Evolutionary conservation across 1,140 invertebrate species (phyloP), one percentile per base, ranked within the genome.

Genomic region (Ectropis grisescens): DNA sequence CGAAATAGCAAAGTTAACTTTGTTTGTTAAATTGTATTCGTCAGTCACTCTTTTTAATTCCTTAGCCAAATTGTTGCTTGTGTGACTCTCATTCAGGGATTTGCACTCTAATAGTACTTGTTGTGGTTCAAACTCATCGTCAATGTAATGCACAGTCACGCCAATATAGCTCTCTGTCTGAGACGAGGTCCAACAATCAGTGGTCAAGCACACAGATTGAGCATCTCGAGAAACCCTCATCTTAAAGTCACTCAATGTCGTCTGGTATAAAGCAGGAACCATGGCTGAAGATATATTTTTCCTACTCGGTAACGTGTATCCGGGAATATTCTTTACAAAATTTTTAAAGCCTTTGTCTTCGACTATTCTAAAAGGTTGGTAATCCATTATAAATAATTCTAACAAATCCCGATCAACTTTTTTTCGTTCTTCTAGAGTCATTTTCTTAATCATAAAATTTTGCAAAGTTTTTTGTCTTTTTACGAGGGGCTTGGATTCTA

Each of bases 41-140:
- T 40, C 37, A 14, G 24, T 29, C 13, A 33, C 28, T 30, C 19
- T 33, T 26, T 40, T 33, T 23, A 33, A 28, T 33, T 24, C 37
- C 14, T 10, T 9, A 11, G 19, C 25, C 28, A 27, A 27, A 35
- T 35, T 35, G 3, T 9, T 8, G 11, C 30, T 29, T 10, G 26
- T 33, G 10, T 40, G 37, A 19, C 15, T 40, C 13, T 29, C 37
- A 11, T 23, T 28, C 11, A 28, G 16, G 9, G n/a, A n/a, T n/a
- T n/a, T n/a, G n/a, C n/a, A n/a, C n/a, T n/a, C n/a, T n/a, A n/a
- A n/a, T n/a, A n/a, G n/a, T n/a, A n/a, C n/a, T n/a, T n/a, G n/a
- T n/a, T n/a, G n/a, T n/a, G n/a, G n/a, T n/a, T n/a, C n/a, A n/a
- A n/a, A n/a, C n/a, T n/a, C n/a, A n/a, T n/a, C n/a, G n/a, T n/a